A percentile compares a stretch with the other conserved stretches of the same genome.
These are phyloP conservation scores for Diplodus puntazzo DNA, from an alignment of 2,797 vertebrate genomes.

Conservation along the genomic window DNA sequence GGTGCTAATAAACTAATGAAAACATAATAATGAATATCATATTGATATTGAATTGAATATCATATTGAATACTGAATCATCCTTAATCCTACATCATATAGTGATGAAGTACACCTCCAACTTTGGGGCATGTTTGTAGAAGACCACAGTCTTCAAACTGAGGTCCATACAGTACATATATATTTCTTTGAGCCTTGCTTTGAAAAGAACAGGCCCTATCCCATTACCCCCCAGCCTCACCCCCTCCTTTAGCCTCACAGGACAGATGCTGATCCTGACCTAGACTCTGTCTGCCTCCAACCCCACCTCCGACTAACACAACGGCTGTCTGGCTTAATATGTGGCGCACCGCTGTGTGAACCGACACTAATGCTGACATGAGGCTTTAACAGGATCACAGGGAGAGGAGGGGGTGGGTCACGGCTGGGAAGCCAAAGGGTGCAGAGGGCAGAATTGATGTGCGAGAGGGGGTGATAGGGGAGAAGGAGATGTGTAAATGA, in stretches of 20 bases:
- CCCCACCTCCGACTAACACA: constrained; percentile 37
- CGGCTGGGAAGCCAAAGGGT: constrained; percentile 43
- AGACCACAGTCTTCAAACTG: neutral
- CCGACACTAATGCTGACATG: constrained; percentile 73
- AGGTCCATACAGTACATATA: neutral
- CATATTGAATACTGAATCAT: too few relatives aligned
- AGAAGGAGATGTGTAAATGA: constrained; percentile 60
- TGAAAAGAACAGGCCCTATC: neutral
- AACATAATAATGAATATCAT: too few relatives aligned
- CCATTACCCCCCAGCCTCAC: neutral
- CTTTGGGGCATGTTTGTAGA: neutral
- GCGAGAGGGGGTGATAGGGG: constrained; percentile 25
- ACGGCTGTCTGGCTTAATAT: constrained; percentile 61
- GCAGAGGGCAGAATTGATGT: constrained; percentile 52
- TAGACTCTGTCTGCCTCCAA: constrained; percentile 47
- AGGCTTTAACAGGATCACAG: constrained; percentile 75
- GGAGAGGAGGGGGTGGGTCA: constrained; percentile 44
- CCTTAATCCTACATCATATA: too few relatives aligned
- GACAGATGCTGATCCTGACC: constrained; percentile 65
- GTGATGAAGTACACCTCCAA: neutral
- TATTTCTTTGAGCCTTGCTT: neutral
- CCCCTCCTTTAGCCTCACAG: constrained; percentile 17
- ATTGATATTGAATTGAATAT: too few relatives aligned
- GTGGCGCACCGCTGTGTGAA: constrained; percentile 52
- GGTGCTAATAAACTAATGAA: too few relatives aligned